These are phyloP conservation scores for Macrostomum cliftonense DNA, from an alignment of 2,888 invertebrate species.

Conservation along the genomic window DNA sequence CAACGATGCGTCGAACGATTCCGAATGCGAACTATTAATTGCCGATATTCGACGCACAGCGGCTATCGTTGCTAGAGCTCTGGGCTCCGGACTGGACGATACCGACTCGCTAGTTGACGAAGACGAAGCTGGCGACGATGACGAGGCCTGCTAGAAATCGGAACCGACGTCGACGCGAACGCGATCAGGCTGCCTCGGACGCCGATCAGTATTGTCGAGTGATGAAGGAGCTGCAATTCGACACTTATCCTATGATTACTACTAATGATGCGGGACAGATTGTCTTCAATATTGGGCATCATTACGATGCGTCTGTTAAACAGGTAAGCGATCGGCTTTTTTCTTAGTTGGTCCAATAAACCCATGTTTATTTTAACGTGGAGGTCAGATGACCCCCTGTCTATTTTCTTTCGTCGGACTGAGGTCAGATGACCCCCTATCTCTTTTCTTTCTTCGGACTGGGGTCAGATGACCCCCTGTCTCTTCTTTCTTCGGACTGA, in stretches of 20 bases:
- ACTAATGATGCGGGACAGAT: not conserved
- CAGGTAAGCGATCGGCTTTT: not conserved
- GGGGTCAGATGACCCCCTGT: no score
- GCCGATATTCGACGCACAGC: conserved; percentile 5
- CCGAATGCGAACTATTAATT: conserved; percentile 6
- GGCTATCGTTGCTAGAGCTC: conserved; percentile 35
- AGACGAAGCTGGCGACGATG: no score
- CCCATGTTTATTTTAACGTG: no score
- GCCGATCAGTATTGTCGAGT: conserved; percentile 7
- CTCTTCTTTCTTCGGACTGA: no score
- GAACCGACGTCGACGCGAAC: no score
- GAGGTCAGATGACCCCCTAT: no score
- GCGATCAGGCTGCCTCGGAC: not conserved
- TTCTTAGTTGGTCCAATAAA: no score
- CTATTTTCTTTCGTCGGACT: no score
- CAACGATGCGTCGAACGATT: conserved; percentile 15
- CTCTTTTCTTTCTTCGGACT: no score
- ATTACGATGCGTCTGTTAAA: not conserved
- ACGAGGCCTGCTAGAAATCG: no score
- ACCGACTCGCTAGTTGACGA: no score
- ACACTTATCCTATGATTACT: not conserved
- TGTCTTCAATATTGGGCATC: not conserved
- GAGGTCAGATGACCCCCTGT: no score
- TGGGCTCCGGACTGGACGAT: conserved; percentile 32
- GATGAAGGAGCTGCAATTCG: conserved; percentile 11